Conservation (phyloP, 2,797 vertebrate species). For the Falco columbarius region DNA sequence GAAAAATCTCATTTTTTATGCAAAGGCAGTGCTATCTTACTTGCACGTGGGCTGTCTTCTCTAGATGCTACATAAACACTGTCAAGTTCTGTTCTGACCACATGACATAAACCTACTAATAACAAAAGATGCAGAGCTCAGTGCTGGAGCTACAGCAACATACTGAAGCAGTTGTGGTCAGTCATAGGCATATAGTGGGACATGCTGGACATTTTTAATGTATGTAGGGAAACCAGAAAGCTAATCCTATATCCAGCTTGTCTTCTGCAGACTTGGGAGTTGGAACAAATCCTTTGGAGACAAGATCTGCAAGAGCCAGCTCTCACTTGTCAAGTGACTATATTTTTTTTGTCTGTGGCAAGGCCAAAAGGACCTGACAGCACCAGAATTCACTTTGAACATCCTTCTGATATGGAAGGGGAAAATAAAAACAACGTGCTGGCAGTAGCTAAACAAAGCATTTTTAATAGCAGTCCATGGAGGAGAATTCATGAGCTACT, state of each 20-base stretch:
- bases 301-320: background rate
- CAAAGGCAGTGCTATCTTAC: background rate
- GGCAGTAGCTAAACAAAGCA: conserved; percentile 22
- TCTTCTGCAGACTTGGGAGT: background rate
- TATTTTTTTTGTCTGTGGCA: background rate
- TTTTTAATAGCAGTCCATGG: conserved; percentile 22
- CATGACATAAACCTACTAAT: background rate
- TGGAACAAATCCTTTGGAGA: background rate
- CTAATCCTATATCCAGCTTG: background rate
- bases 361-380: background rate
- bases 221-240: background rate
- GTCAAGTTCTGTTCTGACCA: background rate
- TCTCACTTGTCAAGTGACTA: background rate
- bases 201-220: background rate
- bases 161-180: background rate
- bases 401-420: background rate
- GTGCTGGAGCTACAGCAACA: background rate
- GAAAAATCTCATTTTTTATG: background rate
- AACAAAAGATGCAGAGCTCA: background rate
- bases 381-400: background rate
- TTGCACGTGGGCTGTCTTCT: background rate
- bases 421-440: background rate
- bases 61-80: conserved; percentile 7
- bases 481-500: conserved; percentile 32
- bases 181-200: background rate